Evolutionary conservation across 2,888 invertebrate genomes (phyloP), one percentile per base, ranked within the genome.

Genomic region (Tiphia femorata): DNA sequence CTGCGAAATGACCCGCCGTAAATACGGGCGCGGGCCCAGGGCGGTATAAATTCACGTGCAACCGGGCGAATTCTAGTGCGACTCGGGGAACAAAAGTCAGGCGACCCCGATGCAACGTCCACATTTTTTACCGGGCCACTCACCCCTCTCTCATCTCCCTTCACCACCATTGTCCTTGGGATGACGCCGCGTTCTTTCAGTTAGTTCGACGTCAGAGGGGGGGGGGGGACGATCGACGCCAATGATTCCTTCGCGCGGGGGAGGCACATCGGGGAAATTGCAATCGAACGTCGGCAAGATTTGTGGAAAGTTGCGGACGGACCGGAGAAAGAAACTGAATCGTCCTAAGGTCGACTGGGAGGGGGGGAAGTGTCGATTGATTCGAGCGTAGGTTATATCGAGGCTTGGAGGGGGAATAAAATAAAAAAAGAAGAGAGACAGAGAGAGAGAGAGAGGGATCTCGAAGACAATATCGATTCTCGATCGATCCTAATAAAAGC

Each of bases 91-190:
- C 51, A 61, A 54, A 54, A 30, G 49, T 58, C 47, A 43, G 49
- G 43, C 19, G 46, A 16, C 25, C 49, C 48, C 35, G 30, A 30
- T 56, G 38, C 23, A 33, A 49, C 35, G 27, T 29, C 25, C 25
- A 54, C 62, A 54, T 50, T 30, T 38, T 47, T 50, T 54, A 37
- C 38, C 29, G 17, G 41, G 52, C 53, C 52, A 41, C 62, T 65
- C 58, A 49, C 49, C 38, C n/a, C 33, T 47, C 33, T 35, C 33
- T 35, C 17, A 6, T 48, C 16, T 17, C 49, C 12, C 30, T 29
- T 17, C 29, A 14, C 14, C 35, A 27, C 33, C 33, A 12, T 33
- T 7, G 25, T 17, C 20, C 12, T 12, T n/a, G 33, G 33, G 14
- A 33, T 33, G 33, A n/a, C n/a, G n/a, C n/a, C n/a, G n/a, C n/a